Base-by-base conservation (phyloP, 2,797 vertebrate genomes). In the Betta splendens region DNA sequence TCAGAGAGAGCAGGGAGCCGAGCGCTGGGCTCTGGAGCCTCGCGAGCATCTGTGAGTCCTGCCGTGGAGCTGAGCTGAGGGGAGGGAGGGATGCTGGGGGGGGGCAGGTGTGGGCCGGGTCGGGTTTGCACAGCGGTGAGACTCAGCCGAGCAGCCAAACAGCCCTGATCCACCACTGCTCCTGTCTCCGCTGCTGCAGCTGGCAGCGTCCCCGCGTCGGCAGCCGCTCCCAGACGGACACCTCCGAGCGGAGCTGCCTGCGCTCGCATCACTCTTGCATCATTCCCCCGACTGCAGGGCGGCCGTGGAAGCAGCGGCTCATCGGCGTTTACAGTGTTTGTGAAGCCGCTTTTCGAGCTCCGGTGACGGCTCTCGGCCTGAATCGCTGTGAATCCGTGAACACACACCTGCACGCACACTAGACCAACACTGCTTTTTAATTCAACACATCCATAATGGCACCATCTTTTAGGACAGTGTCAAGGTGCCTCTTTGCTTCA, bases 211-310 rank as follows among this genome's bases (percentile, higher is more conserved):
- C 71, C 54, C 15, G 38, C 70, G 45, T 52, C 79, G 79, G 75
- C 77, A 74, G 72, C 69, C 76, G 73, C 70, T 64, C 76, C 76
- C 82, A 80, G 80, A 81, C 77, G 82, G 80, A 64, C 70, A 52
- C 70, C 77, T 59, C 52, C 62, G 75, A 76, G 72, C 31, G 21
- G 69, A 72, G 50, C 76, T 66, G 75, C 74, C 25, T 2, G 13
- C 11, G 22, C 82, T 85, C 73, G 66, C 85, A 69, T 79, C 74
- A 38, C 45, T 58, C 77, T 63, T 77, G 46, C 80, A 77, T 80
- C 70, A 69, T 43, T 53, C 61, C 50, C 16, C 42, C 17, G 13
- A 47, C 54, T 16, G 6, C 64, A 2, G 55, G 54, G 75, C 64
- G 17, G 53, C 1, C 25, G 65, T 17, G 39, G 57, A 62, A 28